Evolutionary conservation across 1,140 invertebrate genomes (phyloP), one percentile per base, ranked within the genome.

Genomic region (Drosophila parvula): DNA sequence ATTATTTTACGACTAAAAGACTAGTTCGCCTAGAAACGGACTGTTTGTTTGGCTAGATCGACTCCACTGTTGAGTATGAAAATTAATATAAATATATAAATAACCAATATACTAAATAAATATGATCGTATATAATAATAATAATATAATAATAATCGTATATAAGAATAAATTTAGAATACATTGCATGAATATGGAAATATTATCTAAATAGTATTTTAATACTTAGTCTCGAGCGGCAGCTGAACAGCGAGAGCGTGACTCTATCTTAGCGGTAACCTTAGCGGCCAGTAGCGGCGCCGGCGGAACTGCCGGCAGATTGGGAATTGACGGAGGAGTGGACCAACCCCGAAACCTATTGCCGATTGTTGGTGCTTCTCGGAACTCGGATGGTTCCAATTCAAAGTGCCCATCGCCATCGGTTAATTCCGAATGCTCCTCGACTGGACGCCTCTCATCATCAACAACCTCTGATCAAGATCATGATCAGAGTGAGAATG

Each of bases 231-330:
- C 96, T 69, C 93, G 97, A 79, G 97, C 97, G 9, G 97, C 97
- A 7, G 97, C 97, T 27, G 97, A 98, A 85, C 94, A 97, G 81
- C 93, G 97, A 70, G 97, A 98, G 91, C 93, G 97, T 36, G 97
- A 98, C 91, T 94, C 93, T 4, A 92, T 96, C 58, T 93, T 97
- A 30, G 95, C 95, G 8, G 95, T 96, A 1, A 96, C 95, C 4
- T 94, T 95, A 3, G 95, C 95, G 11, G 94, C 94, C n/a, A 92
- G 93, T 12, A 61, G 67, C n/a, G 57, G 36, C n/a, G 92, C 93
- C 12, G 61, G 60, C 8, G 59, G 51, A 14, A 8, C 44, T 22
- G 28, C 28, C 12, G 16, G 34, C 10, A 58, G 65, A 43, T 43
- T 71, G 14, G 68, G 63, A 12, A 44, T 53, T 11, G 47, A 16